Evolutionary conservation across 92 coral and sea anemone genomes (phyloP).

Genomic region (Plumapathes pennacea): DNA sequence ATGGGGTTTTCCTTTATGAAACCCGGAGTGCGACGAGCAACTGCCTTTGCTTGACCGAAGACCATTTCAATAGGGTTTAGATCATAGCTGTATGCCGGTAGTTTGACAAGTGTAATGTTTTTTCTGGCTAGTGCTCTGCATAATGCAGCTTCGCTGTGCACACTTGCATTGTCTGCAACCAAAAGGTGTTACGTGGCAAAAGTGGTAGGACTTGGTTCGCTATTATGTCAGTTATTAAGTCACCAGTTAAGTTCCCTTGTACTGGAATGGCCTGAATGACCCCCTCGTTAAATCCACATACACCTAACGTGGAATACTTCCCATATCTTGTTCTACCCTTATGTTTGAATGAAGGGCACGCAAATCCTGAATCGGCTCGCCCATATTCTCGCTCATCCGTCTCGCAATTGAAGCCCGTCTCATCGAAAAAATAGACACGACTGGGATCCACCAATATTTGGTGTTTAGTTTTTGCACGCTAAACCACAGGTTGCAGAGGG

Average conservation of each 20-base stretch:
- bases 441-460: slow-evolving; percentile 36
- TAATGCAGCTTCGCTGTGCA: slow-evolving; percentile 20
- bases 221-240: slow-evolving; percentile 1
- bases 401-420: background rate
- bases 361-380: background rate
- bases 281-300: slow-evolving; percentile 24
- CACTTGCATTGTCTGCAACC: slow-evolving; percentile 44
- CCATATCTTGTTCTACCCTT: background rate
- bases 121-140: slow-evolving; percentile 4
- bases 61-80: slow-evolving; percentile 26
- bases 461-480: too few relatives aligned
- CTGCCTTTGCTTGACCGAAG: slow-evolving; percentile 14
- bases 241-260: slow-evolving; percentile 17
- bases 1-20: background rate
- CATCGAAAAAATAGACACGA: slow-evolving; percentile 6
- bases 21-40: slow-evolving; percentile 5
- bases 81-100: slow-evolving; percentile 34
- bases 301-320: slow-evolving; percentile 8
- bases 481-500: too few relatives aligned
- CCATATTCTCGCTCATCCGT: slow-evolving; percentile 2
- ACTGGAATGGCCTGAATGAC: slow-evolving; percentile 18
- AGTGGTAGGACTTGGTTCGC: slow-evolving; percentile 19
- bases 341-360: slow-evolving; percentile 3
- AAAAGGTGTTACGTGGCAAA: slow-evolving; percentile 21
- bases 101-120: slow-evolving; percentile 32